A percentile compares a stretch with the other conserved stretches of the same genome.
Conservation (phyloP, 2,113 vertebrate species). For the Solea solea region DNA sequence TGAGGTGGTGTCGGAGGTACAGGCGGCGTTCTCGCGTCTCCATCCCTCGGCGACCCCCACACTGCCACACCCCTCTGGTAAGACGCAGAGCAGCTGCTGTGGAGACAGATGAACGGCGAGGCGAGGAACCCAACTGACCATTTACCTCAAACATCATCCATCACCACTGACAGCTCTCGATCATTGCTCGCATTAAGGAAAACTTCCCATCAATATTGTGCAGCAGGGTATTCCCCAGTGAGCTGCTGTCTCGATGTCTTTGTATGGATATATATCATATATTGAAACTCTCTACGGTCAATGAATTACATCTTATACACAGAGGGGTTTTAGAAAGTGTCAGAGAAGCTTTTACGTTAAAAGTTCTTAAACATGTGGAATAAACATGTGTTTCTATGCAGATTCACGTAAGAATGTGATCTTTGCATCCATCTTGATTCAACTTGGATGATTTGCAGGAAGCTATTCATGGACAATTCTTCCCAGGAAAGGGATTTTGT, state of each 20-base stretch:
- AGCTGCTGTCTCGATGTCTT: constrained; percentile 30
- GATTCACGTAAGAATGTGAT: constrained; percentile 6
- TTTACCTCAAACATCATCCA: constrained; percentile 64
- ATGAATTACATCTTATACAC: constrained; percentile 3
- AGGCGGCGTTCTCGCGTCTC: constrained; percentile 18
- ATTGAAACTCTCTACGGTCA: constrained; percentile 17
- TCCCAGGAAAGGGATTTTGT: too few relatives aligned
- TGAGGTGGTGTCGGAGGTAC: constrained; percentile 33
- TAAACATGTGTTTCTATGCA: too few relatives aligned
- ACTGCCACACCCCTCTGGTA: constrained; percentile 10
- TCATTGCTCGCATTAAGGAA: constrained; percentile 67
- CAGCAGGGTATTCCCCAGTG: constrained; percentile 34
- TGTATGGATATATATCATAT: constrained; percentile 29
- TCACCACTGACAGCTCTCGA: constrained; percentile 73
- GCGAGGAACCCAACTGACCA: constrained; percentile 50
- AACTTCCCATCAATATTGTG: constrained; percentile 45
- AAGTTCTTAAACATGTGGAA: too few relatives aligned
- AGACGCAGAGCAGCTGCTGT: constrained; percentile 68
- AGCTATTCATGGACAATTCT: not conserved
- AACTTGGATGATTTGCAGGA: not conserved
- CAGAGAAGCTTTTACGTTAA: too few relatives aligned
- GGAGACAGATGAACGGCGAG: constrained; percentile 57
- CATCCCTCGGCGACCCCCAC: constrained; percentile 19
- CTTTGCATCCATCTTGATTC: not conserved
- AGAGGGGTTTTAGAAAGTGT: not conserved